Conservation (phyloP, 2,888 invertebrate species). For the Drosophila neutralis region DNA sequence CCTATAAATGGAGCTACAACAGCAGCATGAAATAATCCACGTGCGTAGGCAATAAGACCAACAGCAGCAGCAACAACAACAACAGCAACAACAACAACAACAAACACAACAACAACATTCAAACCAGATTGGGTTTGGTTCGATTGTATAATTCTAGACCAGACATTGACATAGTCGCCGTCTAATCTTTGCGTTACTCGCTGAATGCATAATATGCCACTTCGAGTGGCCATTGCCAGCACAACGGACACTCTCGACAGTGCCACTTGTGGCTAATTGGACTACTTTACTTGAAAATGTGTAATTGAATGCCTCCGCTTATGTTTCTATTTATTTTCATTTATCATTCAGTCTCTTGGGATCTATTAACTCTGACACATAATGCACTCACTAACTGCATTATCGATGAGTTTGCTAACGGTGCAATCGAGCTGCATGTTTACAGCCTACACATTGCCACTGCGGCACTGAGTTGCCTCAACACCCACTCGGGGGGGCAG, state of each 20-base stretch:
- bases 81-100: constrained; percentile 2
- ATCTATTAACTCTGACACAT: constrained; percentile 1
- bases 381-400: constrained; percentile 8
- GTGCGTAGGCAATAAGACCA: constrained; percentile 53
- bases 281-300: constrained; percentile 40
- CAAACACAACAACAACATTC: constrained; percentile 17
- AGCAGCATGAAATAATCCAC: constrained; percentile 39
- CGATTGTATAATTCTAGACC: constrained; percentile 61
- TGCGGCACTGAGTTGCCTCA: not conserved
- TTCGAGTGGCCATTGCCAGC: constrained; percentile 34
- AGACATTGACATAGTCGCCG: constrained; percentile 64
- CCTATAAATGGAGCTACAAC: constrained; percentile 22
- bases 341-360: not conserved
- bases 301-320: constrained; percentile 34
- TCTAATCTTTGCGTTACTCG: constrained; percentile 39
- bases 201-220: constrained; percentile 59
- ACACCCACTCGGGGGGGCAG: not conserved
- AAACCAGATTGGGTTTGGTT: constrained; percentile 45
- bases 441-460: not conserved
- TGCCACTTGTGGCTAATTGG: constrained; percentile 52
- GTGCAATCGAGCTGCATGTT: constrained; percentile 32
- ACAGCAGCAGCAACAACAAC: constrained; percentile 1
- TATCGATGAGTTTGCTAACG: constrained; percentile 44
- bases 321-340: not conserved
- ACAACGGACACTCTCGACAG: not conserved